phyloP scores from a whole-genome alignment of 2,113 vertebrate genomes.

The Chaenocephalus aceratus region DNA sequence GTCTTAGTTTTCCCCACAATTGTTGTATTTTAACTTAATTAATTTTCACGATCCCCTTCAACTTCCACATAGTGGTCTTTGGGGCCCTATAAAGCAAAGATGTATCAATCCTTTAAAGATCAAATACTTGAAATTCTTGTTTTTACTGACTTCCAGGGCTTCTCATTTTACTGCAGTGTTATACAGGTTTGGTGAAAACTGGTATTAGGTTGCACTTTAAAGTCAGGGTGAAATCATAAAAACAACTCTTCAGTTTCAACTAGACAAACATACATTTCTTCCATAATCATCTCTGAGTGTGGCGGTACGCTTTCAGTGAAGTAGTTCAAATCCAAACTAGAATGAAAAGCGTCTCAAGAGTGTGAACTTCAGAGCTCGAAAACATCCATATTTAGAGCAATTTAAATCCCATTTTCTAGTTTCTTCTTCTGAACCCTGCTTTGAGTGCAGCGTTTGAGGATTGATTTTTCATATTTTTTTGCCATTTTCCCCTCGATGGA shows the following conservation, averaged over 20 bases:
- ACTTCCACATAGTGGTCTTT: neutral
- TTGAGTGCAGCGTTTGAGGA: conserved; percentile 25
- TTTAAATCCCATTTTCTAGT: conserved; percentile 34
- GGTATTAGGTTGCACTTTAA: neutral
- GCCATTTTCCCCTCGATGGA: conserved; percentile 16
- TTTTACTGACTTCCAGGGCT: neutral
- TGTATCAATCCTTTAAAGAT: neutral
- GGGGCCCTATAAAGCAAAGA: neutral
- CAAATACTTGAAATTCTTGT: neutral
- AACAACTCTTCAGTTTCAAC: neutral
- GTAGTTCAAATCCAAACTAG: conserved; percentile 15
- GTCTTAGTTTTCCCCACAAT: neutral
- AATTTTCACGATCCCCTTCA: neutral
- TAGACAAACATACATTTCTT: neutral
- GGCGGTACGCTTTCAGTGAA: neutral
- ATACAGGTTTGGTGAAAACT: neutral
- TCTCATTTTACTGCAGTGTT: neutral
- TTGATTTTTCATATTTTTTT: conserved; percentile 32
- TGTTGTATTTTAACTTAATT: neutral
- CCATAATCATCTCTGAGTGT: neutral
- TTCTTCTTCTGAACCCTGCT: conserved; percentile 4
- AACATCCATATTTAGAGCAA: conserved; percentile 31
- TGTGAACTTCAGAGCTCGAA: conserved; percentile 11
- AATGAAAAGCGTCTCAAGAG: conserved; percentile 21
- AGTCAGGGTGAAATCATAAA: no score